These are phyloP conservation scores for Falco novaeseelandiae DNA, from an alignment of 2,797 vertebrate species.

Conservation along the genomic window DNA sequence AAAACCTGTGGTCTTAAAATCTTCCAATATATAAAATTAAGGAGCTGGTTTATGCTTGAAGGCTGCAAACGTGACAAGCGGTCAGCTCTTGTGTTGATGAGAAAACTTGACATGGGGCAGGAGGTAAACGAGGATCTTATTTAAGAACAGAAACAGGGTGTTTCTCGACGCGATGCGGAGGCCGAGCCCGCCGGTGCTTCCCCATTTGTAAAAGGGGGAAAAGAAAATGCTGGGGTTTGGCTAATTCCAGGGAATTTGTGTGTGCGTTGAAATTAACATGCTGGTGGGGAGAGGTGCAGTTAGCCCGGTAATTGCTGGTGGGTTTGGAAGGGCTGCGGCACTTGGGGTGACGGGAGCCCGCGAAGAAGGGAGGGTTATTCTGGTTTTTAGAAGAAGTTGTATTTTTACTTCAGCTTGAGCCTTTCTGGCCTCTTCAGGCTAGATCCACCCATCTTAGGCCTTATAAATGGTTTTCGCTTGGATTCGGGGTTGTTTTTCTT, in stretches of 20 bases:
- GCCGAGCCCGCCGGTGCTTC: rapidly evolving
- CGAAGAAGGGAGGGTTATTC: too few relatives aligned
- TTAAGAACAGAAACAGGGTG: not conserved
- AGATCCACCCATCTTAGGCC: not conserved
- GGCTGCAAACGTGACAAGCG: not conserved
- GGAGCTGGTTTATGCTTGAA: not conserved
- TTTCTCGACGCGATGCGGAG: rapidly evolving
- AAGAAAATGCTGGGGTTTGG: not conserved
- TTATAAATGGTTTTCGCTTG: not conserved
- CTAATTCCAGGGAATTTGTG: not conserved
- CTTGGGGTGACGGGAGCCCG: too few relatives aligned
- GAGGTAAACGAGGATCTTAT: not conserved
- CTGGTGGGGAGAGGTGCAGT: not conserved
- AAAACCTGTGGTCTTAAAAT: not conserved
- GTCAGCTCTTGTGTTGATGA: rapidly evolving
- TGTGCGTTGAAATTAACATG: not conserved
- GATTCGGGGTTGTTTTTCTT: not conserved
- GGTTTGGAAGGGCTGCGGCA: not conserved
- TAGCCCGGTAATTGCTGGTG: not conserved
- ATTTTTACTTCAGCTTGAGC: not conserved
- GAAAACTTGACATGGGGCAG: not conserved
- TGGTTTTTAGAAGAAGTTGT: not conserved
- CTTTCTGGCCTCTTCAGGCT: not conserved
- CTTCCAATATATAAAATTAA: not conserved
- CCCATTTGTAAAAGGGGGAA: rapidly evolving